Percentiles rank a stretch among this genome's conserved stretches.
These are phyloP conservation scores for Ditula angustiorana DNA, from an alignment of 2,888 invertebrate species.

Conservation along the genomic window DNA sequence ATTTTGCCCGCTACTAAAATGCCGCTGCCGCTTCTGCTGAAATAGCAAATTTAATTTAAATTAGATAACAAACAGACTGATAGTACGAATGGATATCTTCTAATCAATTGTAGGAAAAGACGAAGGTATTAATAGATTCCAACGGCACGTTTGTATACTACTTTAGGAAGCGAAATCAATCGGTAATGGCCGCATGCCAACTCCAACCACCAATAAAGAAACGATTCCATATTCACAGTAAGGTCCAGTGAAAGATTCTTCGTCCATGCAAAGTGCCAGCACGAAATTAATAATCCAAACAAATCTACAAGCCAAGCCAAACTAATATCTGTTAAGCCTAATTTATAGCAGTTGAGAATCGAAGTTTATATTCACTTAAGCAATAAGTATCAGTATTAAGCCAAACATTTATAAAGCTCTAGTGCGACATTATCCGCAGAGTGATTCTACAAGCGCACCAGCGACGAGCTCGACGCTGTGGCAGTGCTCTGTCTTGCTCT, in stretches of 20 bases:
- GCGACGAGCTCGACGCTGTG: too few species aligned
- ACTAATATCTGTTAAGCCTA: conserved; percentile 16
- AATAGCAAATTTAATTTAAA: too few species aligned
- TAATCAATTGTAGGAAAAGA: too few species aligned
- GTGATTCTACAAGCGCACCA: too few species aligned
- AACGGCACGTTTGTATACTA: too few species aligned
- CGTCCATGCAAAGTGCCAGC: not conserved
- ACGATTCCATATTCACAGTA: not conserved
- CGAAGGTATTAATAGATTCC: too few species aligned
- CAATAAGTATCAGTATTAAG: conserved; percentile 29
- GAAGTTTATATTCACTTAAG: conserved; percentile 26
- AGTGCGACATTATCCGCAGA: not conserved
- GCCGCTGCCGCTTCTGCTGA: too few species aligned
- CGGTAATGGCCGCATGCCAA: conserved; percentile 14
- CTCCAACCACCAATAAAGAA: conserved; percentile 8
- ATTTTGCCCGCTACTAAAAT: not conserved
- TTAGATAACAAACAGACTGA: too few species aligned
- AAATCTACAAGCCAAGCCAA: not conserved
- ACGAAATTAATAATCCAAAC: conserved; percentile 10
- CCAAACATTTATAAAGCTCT: conserved; percentile 22
- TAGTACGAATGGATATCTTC: too few species aligned
- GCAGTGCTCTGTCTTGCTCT: too few species aligned
- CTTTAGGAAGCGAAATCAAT: not conserved
- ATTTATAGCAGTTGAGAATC: conserved; percentile 34
- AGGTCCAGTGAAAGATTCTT: not conserved